Percentiles rank a stretch among this genome's conserved stretches.
Conservation (phyloP, 2,113 vertebrate genomes). For the Ptyas mucosa region DNA sequence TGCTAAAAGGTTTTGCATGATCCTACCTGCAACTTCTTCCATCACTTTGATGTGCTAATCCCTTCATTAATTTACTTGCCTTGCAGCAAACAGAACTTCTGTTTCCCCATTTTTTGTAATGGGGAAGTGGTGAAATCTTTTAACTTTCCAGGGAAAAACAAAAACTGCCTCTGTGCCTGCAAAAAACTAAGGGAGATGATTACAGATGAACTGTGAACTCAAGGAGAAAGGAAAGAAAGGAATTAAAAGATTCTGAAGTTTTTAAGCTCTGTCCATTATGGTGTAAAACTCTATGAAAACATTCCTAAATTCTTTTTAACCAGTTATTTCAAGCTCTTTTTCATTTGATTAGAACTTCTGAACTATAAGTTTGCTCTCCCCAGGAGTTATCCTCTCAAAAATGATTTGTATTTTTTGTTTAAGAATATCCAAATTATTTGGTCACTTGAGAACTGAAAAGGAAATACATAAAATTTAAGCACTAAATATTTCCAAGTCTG, state of each 20-base stretch:
- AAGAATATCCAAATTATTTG: slow-evolving; percentile 6
- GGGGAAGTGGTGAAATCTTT: neutral
- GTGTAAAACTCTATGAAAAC: neutral
- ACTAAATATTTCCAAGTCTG: neutral
- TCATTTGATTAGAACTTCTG: neutral
- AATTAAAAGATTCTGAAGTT: neutral
- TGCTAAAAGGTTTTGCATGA: neutral
- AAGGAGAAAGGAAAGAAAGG: neutral
- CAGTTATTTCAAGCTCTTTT: neutral
- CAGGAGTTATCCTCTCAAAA: neutral
- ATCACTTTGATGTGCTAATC: neutral
- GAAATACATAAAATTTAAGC: neutral
- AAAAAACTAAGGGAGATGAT: neutral
- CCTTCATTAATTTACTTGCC: neutral
- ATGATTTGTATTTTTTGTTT: slow-evolving; percentile 1
- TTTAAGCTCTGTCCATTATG: neutral
- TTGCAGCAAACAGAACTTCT: neutral
- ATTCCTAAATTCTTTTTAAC: neutral
- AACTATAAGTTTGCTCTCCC: neutral
- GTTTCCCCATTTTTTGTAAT: neutral
- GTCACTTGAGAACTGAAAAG: neutral
- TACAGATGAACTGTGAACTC: neutral
- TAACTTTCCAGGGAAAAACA: neutral
- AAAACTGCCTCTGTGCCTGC: neutral
- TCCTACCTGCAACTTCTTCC: neutral